phyloP scores from a whole-genome alignment of 64 coral and sea anemone species.

The Pocillopora damicornis region DNA sequence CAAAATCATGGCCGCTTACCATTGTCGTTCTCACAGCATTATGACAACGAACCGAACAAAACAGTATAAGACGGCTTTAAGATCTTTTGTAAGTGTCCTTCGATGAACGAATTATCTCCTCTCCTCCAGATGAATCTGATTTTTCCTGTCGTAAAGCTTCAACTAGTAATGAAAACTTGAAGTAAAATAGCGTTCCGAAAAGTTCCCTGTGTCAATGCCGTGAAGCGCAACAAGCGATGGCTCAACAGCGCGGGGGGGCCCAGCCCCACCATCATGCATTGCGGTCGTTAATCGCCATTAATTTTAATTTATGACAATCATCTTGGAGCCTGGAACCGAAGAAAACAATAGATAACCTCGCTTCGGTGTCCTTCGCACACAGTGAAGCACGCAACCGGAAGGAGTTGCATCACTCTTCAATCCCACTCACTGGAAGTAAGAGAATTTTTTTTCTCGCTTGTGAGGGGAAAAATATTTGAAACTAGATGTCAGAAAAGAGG shows the following conservation, averaged over 20 bases:
- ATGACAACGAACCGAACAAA: slow-evolving; percentile 98
- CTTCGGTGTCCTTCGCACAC: not conserved
- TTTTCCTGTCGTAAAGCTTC: slow-evolving; percentile 69
- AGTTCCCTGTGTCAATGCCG: slow-evolving; percentile 98
- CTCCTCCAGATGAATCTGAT: slow-evolving; percentile 50
- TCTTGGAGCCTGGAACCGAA: slow-evolving; percentile 41
- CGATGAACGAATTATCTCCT: slow-evolving; percentile 52
- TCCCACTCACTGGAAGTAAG: not conserved
- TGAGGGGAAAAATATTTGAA: not conserved
- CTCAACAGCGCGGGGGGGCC: slow-evolving; percentile 93
- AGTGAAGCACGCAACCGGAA: slow-evolving; percentile 17
- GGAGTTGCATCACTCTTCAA: not conserved
- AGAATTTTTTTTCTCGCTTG: not conserved
- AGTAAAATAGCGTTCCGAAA: slow-evolving; percentile 98
- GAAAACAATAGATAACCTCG: slow-evolving; percentile 87
- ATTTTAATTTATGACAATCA: slow-evolving; percentile 83
- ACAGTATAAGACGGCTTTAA: slow-evolving; percentile 60
- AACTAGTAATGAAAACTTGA: slow-evolving; percentile 91
- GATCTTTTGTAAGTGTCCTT: slow-evolving; percentile 64
- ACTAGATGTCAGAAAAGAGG: not conserved
- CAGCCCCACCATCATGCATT: slow-evolving; percentile 97
- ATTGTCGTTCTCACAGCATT: slow-evolving; percentile 99
- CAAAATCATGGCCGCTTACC: slow-evolving; percentile 99
- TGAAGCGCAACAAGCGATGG: slow-evolving; percentile 99
- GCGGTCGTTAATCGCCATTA: slow-evolving; percentile 63